A percentile compares a stretch with the other conserved stretches of the same genome.
Evolutionary conservation across 2,888 invertebrate genomes (phyloP).

Genomic region (Polietes domitor): DNA sequence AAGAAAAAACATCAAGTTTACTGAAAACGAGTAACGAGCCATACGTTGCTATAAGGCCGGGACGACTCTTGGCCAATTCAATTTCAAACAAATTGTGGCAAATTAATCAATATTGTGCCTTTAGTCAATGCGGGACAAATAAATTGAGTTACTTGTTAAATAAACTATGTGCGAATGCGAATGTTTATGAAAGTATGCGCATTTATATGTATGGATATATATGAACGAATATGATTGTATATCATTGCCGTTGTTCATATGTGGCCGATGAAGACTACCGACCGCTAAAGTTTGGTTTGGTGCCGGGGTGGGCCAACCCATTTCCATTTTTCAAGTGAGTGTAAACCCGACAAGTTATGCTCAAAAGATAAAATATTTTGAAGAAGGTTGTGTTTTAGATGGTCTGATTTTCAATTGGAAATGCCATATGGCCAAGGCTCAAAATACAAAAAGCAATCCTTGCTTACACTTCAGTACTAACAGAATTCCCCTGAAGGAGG

Average conservation of each 20-base stretch:
- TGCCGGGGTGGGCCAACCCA: neutral
- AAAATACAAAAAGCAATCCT: too few species aligned
- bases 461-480: too few species aligned
- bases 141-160: constrained; percentile 65
- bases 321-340: too few species aligned
- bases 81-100: constrained; percentile 62
- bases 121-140: constrained; percentile 60
- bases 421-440: too few species aligned
- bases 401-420: too few species aligned
- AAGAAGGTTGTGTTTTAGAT: too few species aligned
- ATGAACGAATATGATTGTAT: neutral
- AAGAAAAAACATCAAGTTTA: constrained; percentile 1
- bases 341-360: too few species aligned
- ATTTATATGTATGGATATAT: too few species aligned
- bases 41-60: neutral
- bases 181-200: too few species aligned
- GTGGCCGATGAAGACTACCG: neutral
- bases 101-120: constrained; percentile 65
- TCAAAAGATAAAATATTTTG: too few species aligned
- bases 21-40: neutral
- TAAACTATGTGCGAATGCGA: constrained; percentile 34
- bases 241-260: neutral
- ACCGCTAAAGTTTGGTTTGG: too few species aligned
- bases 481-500: too few species aligned
- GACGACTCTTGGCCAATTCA: constrained; percentile 55